Base-by-base conservation (phyloP, 2,113 vertebrate species). In the Chelonoidis abingdonii region DNA sequence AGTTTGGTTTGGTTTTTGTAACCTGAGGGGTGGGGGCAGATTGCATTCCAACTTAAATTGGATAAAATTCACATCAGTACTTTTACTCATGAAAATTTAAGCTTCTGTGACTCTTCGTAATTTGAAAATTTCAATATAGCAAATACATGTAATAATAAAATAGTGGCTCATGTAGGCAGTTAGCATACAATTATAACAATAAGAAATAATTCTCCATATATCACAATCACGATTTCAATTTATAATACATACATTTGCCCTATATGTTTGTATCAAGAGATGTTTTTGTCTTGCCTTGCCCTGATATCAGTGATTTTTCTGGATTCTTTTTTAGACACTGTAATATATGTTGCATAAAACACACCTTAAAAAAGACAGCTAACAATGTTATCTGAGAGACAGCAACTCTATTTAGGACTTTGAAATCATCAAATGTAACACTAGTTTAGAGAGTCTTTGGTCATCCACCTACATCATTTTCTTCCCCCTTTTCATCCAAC, bases 71-170 rank as follows among this genome's bases (percentile, higher is more conserved):
- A 54, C 31, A 22, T 88, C 7, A 57, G 49, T 4, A 49, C 87
- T 75, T 86, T 80, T 79, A 12, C 49, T 82, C 38, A 72, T 83
- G 88, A 29, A 41, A 91, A 80, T 0, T n/a, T 91, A 44, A 50
- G 29, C 81, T 92, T 95, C 94, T 93, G 90, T 35, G 14, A 87
- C 29, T 62, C 82, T 80, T 92, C 86, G 80, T 80, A 84, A 88
- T 95, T 80, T 92, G 92, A 90, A 78, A 82, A 89, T 92, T 84
- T 65, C 59, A 8, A n/a, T 54, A 50, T 24, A 65, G 89, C 47
- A 88, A 65, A 80, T 83, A 95, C n/a, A 3, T n/a, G 7, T 80
- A 44, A 14, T 5, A 93, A 59, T 79, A 88, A 87, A 93, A 88
- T 86, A 79, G 54, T 52, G 85, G n/a, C 35, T 83, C 85, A 72